These are phyloP conservation scores for Cyrtorhinus lividipennis DNA, from an alignment of 1,140 invertebrate genomes.

Conservation along the genomic window DNA sequence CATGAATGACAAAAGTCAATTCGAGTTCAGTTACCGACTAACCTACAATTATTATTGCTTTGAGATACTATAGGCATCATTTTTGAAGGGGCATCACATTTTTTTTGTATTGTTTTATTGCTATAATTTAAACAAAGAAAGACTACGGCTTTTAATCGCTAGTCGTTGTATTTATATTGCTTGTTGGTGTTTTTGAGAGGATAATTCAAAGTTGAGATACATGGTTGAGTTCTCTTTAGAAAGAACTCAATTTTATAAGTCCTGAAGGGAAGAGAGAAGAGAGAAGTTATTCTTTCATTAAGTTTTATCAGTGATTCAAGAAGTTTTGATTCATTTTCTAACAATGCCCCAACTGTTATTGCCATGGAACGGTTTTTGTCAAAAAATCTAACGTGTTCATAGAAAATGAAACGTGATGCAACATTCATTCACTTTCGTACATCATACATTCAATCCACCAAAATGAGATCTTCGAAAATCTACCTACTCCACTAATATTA, in stretches of 20 bases:
- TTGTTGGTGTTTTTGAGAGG: no score
- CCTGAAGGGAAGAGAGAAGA: no score
- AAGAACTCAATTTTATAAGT: no score
- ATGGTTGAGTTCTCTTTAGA: no score
- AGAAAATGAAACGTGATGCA: background rate
- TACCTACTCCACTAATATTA: no score
- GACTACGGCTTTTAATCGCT: background rate
- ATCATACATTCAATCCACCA: background rate
- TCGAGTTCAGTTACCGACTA: background rate
- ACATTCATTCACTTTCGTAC: background rate
- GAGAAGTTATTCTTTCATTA: no score
- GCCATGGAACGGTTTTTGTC: slow-evolving; percentile 14
- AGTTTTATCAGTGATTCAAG: background rate
- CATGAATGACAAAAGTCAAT: background rate
- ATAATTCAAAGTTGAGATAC: no score
- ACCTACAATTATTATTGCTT: slow-evolving; percentile 21
- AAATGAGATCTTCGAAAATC: background rate
- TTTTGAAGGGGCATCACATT: slow-evolving; percentile 12
- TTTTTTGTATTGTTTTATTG: background rate
- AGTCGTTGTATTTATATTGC: slow-evolving; percentile 12
- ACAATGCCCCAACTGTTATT: slow-evolving; percentile 15
- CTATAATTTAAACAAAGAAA: background rate
- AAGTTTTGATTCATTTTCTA: background rate
- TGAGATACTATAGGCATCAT: slow-evolving; percentile 19
- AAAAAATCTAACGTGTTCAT: background rate